Evolutionary conservation across 2,888 invertebrate species (phyloP), one percentile per base, ranked within the genome.

Genomic region (Scelioninae gen. 1): DNA sequence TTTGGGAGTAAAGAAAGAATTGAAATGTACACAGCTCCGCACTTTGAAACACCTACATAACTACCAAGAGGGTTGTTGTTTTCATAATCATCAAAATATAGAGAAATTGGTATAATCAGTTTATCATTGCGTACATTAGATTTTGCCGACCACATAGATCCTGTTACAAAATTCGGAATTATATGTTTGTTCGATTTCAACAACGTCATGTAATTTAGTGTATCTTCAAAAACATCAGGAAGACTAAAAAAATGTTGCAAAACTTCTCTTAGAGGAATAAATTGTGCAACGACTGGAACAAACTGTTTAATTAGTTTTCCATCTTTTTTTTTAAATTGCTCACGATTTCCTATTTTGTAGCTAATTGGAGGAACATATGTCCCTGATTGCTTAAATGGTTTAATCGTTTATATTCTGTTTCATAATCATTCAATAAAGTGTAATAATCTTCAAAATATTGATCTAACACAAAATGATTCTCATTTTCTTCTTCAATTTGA

Each of bases 311-410:
- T 5, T 47, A 10, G 11, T 5, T 11, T 29, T 8, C 40, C 43
- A 11, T 63, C 38, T 23, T 76, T 53, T 11, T n/a, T 62, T 60
- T 45, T 38, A 53, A 71, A 81, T 65, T 86, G 82, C 38, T 77
- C 69, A 15, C 81, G 63, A 74, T 84, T 75, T n/a, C 74, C 74
- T 10, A 78, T 66, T 47, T 65, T 56, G 16, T 31, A 49, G 62
- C 34, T 76, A 34, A 62, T 31, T 49, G 84, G 84, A 8, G 77
- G 13, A 47, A 84, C 69, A 40, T 63, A 83, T 8, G 84, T 84
- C 62, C 74, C 71, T 10, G 47, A 40, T 15, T 77, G 55, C 62
- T 58, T n/a, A 62, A 85, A 85, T 32, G 13, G n/a, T 10, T 47
- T 5, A 83, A 56, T n/a, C 76, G 9, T 80, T 76, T 80, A 9